These are phyloP conservation scores for Aleiodes alternator DNA, from an alignment of 2,888 invertebrate genomes.

Conservation along the genomic window DNA sequence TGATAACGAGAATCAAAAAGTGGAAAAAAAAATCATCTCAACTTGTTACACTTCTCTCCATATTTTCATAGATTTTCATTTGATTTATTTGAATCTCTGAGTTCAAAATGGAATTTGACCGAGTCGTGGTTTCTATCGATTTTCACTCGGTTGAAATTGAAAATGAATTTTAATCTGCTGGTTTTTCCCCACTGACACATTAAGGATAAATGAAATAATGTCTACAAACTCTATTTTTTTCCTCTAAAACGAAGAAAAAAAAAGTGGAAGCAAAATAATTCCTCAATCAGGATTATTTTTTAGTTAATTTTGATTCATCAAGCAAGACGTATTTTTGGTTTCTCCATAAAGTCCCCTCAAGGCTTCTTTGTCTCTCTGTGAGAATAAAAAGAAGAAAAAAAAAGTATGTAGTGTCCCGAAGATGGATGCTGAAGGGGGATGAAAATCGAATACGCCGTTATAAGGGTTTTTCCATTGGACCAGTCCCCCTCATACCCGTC, in stretches of 20 bases:
- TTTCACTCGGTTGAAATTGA: not conserved
- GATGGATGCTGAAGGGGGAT: conserved; percentile 16
- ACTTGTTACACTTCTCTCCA: conserved; percentile 42
- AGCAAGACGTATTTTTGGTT: too few species aligned
- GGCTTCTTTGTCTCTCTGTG: too few species aligned
- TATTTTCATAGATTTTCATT: conserved; percentile 29
- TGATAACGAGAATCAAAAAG: conserved; percentile 28
- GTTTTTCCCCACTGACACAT: not conserved
- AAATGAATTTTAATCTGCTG: conserved; percentile 24
- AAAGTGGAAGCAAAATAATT: too few species aligned
- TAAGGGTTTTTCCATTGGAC: conserved; percentile 25
- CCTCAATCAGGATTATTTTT: too few species aligned
- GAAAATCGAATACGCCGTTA: conserved; percentile 17
- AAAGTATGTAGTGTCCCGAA: too few species aligned
- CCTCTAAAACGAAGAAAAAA: too few species aligned
- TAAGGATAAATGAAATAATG: not conserved
- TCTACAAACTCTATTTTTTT: too few species aligned
- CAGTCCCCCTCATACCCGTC: conserved; percentile 10
- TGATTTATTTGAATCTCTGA: conserved; percentile 18
- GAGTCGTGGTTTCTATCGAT: conserved; percentile 16
- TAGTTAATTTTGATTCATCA: too few species aligned
- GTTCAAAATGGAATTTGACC: not conserved
- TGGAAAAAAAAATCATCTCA: conserved; percentile 63
- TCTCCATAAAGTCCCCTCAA: too few species aligned
- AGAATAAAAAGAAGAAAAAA: too few species aligned